Percentiles rank a stretch among this genome's conserved stretches.
These are phyloP conservation scores for Dioctria linearis DNA, from an alignment of 2,888 invertebrate genomes.

Conservation along the genomic window DNA sequence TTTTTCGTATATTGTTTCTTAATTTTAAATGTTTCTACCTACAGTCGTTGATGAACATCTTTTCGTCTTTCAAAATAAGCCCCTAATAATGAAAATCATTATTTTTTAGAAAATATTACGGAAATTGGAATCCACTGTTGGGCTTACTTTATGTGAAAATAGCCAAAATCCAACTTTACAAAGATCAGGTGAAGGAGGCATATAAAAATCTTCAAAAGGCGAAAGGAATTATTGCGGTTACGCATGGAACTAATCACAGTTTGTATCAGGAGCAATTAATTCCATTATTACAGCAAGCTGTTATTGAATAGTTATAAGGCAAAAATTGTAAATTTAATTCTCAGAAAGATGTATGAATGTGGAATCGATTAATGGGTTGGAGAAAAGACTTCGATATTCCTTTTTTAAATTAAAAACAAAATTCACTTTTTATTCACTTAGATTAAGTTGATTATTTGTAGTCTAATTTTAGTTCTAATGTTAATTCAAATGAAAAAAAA, in stretches of 20 bases:
- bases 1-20: no score
- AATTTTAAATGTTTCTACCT: no score
- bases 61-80: no score
- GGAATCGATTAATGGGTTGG: no score
- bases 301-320: conserved; percentile 61
- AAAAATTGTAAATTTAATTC: background rate
- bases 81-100: no score
- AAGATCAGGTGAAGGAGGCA: conserved; percentile 76
- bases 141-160: conserved; percentile 85
- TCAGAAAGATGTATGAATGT: background rate
- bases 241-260: conserved; percentile 81
- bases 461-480: no score
- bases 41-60: no score
- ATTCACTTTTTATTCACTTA: no score
- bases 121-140: conserved; percentile 81
- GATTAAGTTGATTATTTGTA: no score
- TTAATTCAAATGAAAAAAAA: no score
- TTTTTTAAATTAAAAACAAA: no score
- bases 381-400: no score
- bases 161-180: conserved; percentile 83
- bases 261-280: conserved; percentile 77
- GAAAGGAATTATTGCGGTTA: conserved; percentile 80
- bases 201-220: conserved; percentile 77
- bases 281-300: conserved; percentile 77
- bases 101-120: conserved; percentile 80